Evolutionary conservation across 2,888 invertebrate genomes (phyloP).

Genomic region (Patella ulyssiponensis): DNA sequence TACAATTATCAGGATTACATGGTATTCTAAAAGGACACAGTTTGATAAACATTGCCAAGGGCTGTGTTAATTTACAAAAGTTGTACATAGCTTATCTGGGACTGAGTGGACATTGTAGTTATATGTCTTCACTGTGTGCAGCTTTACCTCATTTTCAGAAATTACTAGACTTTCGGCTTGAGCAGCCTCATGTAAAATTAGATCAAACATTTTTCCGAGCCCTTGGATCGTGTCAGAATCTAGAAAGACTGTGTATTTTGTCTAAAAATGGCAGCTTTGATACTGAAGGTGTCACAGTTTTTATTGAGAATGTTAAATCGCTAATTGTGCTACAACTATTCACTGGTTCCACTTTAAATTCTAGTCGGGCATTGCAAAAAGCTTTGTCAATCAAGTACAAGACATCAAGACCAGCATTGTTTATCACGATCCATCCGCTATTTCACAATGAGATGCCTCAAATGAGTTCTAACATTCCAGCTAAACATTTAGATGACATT

Average conservation of each 20-base stretch:
- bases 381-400: constrained; percentile 51
- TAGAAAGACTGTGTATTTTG: constrained; percentile 62
- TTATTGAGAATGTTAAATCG: constrained; percentile 54
- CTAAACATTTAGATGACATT: constrained; percentile 61
- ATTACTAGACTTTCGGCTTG: constrained; percentile 61
- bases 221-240: constrained; percentile 46
- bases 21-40: constrained; percentile 48
- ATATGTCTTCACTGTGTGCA: constrained; percentile 45
- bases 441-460: constrained; percentile 49
- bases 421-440: constrained; percentile 53
- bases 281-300: constrained; percentile 49
- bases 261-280: constrained; percentile 59
- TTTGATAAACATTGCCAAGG: constrained; percentile 50
- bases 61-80: constrained; percentile 48
- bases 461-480: constrained; percentile 48
- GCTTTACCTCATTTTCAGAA: constrained; percentile 47
- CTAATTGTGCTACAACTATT: constrained; percentile 61
- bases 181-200: constrained; percentile 62
- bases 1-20: constrained; percentile 58
- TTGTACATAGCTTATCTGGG: constrained; percentile 62
- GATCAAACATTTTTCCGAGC: constrained; percentile 57
- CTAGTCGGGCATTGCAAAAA: constrained; percentile 57
- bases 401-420: constrained; percentile 53
- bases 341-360: constrained; percentile 54
- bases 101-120: constrained; percentile 41